A percentile compares a stretch with the other conserved stretches of the same genome.
These are phyloP conservation scores for Drosophila carrolli DNA, from an alignment of 1,140 invertebrate species.

Conservation along the genomic window DNA sequence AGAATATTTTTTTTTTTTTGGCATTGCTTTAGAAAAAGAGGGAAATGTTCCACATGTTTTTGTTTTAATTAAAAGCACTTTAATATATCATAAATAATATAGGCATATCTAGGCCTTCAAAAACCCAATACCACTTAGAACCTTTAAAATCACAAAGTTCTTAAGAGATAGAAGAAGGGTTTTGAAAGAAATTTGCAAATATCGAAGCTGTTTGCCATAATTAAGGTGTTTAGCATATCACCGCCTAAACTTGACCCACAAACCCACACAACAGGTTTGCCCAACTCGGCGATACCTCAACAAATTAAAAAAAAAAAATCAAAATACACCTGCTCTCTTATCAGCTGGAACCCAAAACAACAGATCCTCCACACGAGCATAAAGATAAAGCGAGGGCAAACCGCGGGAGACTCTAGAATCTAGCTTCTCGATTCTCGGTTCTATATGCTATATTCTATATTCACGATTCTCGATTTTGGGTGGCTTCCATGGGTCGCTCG, in stretches of 20 bases:
- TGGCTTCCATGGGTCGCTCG: constrained; percentile 18
- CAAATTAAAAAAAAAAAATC: not conserved
- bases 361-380: constrained; percentile 10
- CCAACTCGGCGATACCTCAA: not conserved
- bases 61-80: too few species aligned
- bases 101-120: too few species aligned
- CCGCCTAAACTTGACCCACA: constrained; percentile 27
- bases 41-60: too few species aligned
- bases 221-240: constrained; percentile 29
- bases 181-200: too few species aligned
- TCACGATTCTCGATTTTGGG: not conserved
- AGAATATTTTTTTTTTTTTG: too few species aligned
- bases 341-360: constrained; percentile 3
- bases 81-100: too few species aligned
- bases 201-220: not conserved
- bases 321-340: constrained; percentile 19
- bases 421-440: constrained; percentile 2
- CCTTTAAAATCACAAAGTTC: too few species aligned
- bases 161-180: too few species aligned
- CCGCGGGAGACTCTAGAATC: not conserved
- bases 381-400: constrained; percentile 37
- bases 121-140: too few species aligned
- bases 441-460: constrained; percentile 1
- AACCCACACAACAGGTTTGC: constrained; percentile 22
- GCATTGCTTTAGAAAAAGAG: too few species aligned